Evolutionary conservation across 2,797 vertebrate genomes (phyloP).

Genomic region (Karalla daura): DNA sequence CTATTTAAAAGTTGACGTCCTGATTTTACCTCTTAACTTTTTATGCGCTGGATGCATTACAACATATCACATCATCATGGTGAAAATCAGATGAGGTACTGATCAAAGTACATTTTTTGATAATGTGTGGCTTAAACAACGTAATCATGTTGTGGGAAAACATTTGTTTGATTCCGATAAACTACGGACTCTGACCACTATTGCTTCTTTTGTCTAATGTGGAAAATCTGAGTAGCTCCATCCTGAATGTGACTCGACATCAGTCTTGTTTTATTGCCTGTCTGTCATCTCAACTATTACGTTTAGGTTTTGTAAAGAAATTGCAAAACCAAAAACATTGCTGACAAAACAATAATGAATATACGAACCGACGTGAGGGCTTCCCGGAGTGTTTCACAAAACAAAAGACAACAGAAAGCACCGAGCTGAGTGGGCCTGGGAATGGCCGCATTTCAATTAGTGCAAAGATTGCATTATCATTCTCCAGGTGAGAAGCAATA

Average conservation of each 20-base stretch:
- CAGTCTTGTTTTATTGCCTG: too few relatives aligned
- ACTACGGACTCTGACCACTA: background rate
- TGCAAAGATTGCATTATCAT: conserved; percentile 51
- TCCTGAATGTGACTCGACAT: background rate
- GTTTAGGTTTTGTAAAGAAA: background rate
- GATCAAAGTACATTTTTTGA: too few relatives aligned
- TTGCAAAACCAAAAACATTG: background rate
- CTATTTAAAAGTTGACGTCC: background rate
- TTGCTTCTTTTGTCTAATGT: background rate
- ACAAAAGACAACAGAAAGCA: background rate
- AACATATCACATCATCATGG: too few relatives aligned
- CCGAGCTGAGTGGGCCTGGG: conserved; percentile 13
- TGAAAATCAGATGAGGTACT: too few relatives aligned
- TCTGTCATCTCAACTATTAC: background rate
- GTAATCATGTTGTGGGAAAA: background rate
- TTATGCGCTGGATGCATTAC: too few relatives aligned
- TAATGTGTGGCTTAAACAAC: background rate
- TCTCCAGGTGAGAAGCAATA: conserved; percentile 55
- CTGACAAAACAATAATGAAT: background rate
- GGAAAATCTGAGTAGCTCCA: background rate
- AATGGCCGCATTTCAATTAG: conserved; percentile 56
- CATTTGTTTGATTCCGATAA: background rate
- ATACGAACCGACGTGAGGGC: background rate
- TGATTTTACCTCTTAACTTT: background rate
- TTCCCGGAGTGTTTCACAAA: background rate